A percentile compares a stretch with the other conserved stretches of the same genome.
These are phyloP conservation scores for Eilema caniola DNA, from an alignment of 2,888 invertebrate genomes.

Conservation along the genomic window DNA sequence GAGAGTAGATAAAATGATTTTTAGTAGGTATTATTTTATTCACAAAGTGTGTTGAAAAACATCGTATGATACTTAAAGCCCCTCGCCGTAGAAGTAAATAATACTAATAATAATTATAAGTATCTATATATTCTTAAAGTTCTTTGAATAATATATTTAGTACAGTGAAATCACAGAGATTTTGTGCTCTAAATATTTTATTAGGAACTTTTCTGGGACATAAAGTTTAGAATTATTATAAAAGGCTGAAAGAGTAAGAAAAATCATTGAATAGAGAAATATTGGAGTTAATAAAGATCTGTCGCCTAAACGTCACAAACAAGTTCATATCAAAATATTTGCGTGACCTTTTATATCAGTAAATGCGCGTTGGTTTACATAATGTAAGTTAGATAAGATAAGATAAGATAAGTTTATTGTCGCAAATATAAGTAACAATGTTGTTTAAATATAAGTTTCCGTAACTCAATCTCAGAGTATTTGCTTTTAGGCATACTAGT, in stretches of 20 bases:
- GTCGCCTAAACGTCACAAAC: constrained; percentile 8
- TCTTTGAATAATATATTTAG: not conserved
- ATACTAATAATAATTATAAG: no score
- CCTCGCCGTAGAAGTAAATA: no score
- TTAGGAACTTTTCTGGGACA: not conserved
- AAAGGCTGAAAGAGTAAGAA: not conserved
- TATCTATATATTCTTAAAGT: not conserved
- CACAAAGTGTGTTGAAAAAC: no score
- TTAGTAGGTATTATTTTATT: no score
- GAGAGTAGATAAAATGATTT: no score
- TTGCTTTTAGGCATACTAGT: constrained; percentile 29
- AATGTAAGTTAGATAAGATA: no score
- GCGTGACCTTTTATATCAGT: constrained; percentile 34
- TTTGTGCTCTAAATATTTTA: not conserved
- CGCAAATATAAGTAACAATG: no score
- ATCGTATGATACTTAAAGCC: no score
- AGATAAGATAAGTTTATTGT: no score
- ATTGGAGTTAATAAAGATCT: not conserved
- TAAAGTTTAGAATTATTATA: not conserved
- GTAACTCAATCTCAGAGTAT: constrained; percentile 35
- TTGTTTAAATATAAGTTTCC: no score
- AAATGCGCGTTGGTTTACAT: constrained; percentile 33
- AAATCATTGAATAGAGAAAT: not conserved
- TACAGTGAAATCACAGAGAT: not conserved
- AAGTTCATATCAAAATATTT: constrained; percentile 39